A percentile compares a stretch with the other conserved stretches of the same genome.
Conservation (phyloP, 2,888 invertebrate species). For the Ellobium chinense region DNA sequence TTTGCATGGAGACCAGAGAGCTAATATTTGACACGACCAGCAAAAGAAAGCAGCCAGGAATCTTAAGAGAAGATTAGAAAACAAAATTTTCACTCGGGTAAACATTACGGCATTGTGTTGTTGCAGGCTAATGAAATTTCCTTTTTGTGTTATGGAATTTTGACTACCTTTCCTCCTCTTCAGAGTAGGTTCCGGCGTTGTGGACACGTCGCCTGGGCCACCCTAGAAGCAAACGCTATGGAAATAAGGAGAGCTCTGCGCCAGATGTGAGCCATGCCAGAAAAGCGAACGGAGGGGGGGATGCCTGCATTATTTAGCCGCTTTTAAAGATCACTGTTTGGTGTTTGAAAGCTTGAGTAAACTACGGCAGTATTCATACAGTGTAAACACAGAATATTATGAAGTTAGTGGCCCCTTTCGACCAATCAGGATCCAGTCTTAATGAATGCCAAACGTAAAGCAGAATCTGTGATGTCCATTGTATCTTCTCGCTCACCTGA, state of each 20-base stretch:
- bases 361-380: constrained; percentile 12
- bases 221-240: constrained; percentile 12
- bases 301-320: neutral
- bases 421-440: constrained; percentile 15
- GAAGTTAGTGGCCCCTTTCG: neutral
- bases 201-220: neutral
- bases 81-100: constrained; percentile 9
- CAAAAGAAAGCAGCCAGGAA: neutral
- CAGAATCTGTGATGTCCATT: neutral
- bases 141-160: constrained; percentile 4
- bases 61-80: constrained; percentile 15
- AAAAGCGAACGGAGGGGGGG: too few relatives aligned
- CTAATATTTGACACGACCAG: constrained; percentile 18
- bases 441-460: constrained; percentile 12
- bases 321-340: constrained; percentile 2
- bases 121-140: constrained; percentile 18
- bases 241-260: neutral
- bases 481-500: neutral
- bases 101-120: constrained; percentile 25
- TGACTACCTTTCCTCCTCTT: neutral
- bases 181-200: neutral
- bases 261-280: neutral
- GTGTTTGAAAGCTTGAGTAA: constrained; percentile 6
- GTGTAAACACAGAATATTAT: constrained; percentile 22
- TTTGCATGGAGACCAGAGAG: neutral